phyloP scores from a whole-genome alignment of 2,888 invertebrate species.

The Microctonus hyperodae region DNA sequence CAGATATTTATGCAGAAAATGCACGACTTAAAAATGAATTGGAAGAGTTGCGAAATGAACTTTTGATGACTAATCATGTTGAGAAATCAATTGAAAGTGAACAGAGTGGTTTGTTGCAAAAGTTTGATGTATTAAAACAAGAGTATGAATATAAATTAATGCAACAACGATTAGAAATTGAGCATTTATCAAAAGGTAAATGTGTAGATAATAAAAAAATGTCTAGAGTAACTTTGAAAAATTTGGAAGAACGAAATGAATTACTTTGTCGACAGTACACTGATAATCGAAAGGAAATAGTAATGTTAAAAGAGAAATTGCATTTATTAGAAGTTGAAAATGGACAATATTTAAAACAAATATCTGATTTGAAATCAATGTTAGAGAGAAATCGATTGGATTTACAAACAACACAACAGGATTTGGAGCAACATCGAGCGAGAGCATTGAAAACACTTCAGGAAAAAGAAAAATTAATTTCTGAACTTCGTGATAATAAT shows the following conservation, averaged over 20 bases:
- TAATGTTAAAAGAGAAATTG: constrained; percentile 62
- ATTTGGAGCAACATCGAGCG: constrained; percentile 79
- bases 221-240: constrained; percentile 57
- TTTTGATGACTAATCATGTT: constrained; percentile 63
- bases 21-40: constrained; percentile 64
- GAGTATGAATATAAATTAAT: constrained; percentile 40
- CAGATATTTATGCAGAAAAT: constrained; percentile 35
- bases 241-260: constrained; percentile 61
- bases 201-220: constrained; percentile 30
- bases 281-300: constrained; percentile 63
- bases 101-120: constrained; percentile 32
- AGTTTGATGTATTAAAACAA: constrained; percentile 34
- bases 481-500: constrained; percentile 65
- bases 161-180: constrained; percentile 39
- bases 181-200: constrained; percentile 37
- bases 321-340: constrained; percentile 64
- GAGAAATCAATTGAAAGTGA: constrained; percentile 58
- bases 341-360: constrained; percentile 60
- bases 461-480: constrained; percentile 78
- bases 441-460: constrained; percentile 80
- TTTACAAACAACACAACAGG: constrained; percentile 61
- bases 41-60: constrained; percentile 65
- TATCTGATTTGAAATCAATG: constrained; percentile 58
- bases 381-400: constrained; percentile 55
- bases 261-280: constrained; percentile 61